A percentile compares a stretch with the other conserved stretches of the same genome.
Conservation (phyloP, 2,888 invertebrate species). For the Eupithecia centaureata region DNA sequence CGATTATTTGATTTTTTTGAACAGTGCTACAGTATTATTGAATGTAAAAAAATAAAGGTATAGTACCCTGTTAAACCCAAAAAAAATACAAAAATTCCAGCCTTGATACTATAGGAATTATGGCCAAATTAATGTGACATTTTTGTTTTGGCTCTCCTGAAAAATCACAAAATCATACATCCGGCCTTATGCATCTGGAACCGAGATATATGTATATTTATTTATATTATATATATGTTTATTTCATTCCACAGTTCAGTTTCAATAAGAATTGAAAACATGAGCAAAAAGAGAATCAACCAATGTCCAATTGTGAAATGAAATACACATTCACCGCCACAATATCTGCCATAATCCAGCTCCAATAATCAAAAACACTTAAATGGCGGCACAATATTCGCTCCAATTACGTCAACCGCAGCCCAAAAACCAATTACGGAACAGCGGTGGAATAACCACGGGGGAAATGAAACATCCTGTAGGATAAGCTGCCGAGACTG, state of each 20-base stretch:
- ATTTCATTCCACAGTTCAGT: not conserved
- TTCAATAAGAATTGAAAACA: not conserved
- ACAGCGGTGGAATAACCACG: constrained; percentile 30
- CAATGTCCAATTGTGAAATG: not conserved
- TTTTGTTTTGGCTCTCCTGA: no score
- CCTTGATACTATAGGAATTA: no score
- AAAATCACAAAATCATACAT: no score
- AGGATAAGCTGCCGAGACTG: constrained; percentile 16
- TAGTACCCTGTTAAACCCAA: no score
- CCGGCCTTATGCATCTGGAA: no score
- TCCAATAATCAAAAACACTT: constrained; percentile 31
- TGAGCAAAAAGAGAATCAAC: not conserved
- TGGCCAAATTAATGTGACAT: no score
- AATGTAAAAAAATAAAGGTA: no score
- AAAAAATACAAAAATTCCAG: no score
- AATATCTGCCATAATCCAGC: constrained; percentile 4
- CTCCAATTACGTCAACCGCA: constrained; percentile 35
- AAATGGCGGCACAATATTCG: constrained; percentile 31
- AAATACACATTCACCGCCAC: not conserved
- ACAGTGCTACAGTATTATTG: no score
- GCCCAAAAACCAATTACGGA: constrained; percentile 40
- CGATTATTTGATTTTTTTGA: no score
- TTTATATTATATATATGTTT: no score
- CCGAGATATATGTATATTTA: no score
- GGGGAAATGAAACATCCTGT: constrained; percentile 38